A percentile compares a stretch with the other conserved stretches of the same genome.
Conservation (phyloP, 2,113 vertebrate genomes). For the Pteruthius melanotis region DNA sequence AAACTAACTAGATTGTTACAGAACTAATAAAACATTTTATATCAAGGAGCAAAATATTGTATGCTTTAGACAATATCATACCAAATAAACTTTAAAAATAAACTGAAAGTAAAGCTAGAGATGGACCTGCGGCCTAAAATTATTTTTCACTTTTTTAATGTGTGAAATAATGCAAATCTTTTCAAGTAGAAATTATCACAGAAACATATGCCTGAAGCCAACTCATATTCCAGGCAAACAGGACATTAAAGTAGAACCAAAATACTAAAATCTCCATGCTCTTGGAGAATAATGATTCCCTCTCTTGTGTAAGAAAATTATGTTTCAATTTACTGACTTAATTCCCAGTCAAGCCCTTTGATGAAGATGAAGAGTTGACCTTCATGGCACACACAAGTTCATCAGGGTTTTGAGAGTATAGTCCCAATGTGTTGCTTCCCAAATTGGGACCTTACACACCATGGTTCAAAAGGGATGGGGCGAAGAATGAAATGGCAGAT, state of each 20-base stretch:
- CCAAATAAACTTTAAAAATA: neutral
- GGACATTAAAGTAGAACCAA: neutral
- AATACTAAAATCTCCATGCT: neutral
- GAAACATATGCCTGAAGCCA: neutral
- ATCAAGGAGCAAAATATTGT: neutral
- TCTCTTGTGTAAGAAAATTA: neutral
- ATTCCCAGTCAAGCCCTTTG: neutral
- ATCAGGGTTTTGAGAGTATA: neutral
- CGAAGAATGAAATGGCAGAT: neutral
- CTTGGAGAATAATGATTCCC: neutral
- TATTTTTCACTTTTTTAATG: neutral
- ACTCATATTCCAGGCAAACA: neutral
- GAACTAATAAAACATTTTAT: neutral
- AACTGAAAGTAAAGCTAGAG: neutral
- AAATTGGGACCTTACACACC: rapidly evolving
- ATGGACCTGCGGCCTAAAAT: neutral
- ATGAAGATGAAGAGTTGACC: neutral
- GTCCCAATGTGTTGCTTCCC: no score
- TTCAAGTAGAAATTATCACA: neutral
- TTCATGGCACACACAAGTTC: neutral
- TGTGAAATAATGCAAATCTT: neutral
- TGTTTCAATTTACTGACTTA: neutral
- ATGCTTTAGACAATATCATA: neutral
- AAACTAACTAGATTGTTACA: neutral
- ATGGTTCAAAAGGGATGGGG: neutral